Conservation (phyloP, 2,113 vertebrate genomes). For the Lontra canadensis region DNA sequence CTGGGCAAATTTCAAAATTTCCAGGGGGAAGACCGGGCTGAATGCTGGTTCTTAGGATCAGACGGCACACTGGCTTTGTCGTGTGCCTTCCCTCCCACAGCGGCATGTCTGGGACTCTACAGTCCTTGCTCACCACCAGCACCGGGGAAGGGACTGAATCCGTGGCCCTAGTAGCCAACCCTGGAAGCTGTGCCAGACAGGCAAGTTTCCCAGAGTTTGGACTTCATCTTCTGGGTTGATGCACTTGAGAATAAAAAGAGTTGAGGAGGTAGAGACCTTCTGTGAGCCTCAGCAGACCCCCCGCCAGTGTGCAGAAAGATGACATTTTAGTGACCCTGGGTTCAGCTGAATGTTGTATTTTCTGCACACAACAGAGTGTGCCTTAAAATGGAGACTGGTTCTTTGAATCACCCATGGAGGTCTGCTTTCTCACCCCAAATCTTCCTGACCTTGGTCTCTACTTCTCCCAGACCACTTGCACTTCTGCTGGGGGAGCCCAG, state of each 20-base stretch:
- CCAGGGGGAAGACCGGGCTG: background rate
- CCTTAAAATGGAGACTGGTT: background rate
- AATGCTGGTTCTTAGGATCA: background rate
- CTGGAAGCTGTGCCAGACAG: background rate
- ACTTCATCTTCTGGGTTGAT: background rate
- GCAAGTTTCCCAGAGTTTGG: background rate
- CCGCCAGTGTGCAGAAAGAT: background rate
- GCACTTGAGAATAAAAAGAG: background rate
- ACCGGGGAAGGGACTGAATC: background rate
- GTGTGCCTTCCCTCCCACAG: rapidly evolving
- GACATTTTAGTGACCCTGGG: background rate
- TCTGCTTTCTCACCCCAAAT: background rate
- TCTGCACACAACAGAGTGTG: background rate
- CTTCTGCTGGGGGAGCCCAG: background rate
- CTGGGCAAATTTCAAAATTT: background rate
- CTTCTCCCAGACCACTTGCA: background rate
- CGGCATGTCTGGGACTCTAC: background rate
- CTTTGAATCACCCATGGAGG: background rate
- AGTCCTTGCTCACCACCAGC: background rate
- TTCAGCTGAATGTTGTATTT: background rate
- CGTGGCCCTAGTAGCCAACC: rapidly evolving
- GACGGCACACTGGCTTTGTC: background rate
- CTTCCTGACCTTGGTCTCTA: background rate
- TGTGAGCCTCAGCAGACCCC: background rate
- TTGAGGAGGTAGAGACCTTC: background rate